Conservation (phyloP, 2,113 vertebrate species). For the Plestiodon gilberti region DNA sequence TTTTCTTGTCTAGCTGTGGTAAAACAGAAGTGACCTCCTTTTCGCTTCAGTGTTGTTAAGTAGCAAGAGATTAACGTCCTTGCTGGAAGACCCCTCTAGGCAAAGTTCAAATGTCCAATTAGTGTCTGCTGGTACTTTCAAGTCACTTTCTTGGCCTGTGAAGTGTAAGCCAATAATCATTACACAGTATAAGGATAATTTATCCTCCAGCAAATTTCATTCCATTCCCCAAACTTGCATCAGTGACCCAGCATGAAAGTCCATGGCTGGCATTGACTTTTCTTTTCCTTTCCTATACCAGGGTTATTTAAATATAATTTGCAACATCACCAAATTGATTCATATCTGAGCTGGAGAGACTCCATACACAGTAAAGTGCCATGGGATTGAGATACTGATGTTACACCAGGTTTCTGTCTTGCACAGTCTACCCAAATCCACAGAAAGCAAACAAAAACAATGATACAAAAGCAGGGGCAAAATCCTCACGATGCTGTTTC, state of each 20-base stretch:
- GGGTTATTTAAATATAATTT: not conserved
- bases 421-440: too few species aligned
- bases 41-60: fast-evolving
- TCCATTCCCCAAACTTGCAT: not conserved
- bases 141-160: not conserved
- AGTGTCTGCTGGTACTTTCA: not conserved
- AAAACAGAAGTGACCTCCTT: not conserved
- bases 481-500: not conserved
- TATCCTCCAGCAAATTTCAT: not conserved
- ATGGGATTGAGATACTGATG: fast-evolving
- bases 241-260: fast-evolving
- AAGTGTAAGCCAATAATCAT: conserved; percentile 31
- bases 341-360: not conserved
- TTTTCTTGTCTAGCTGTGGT: fast-evolving
- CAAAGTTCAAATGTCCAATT: conserved; percentile 38
- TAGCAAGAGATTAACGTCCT: not conserved
- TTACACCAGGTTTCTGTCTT: not conserved
- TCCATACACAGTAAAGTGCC: too few species aligned
- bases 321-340: not conserved
- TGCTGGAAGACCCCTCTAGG: conserved; percentile 21
- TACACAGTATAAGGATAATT: conserved; percentile 3
- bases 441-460: not conserved
- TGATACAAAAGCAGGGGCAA: not conserved
- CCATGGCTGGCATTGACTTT: fast-evolving
- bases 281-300: not conserved